Base-by-base conservation (phyloP, 2,797 vertebrate species). In the Sebastes itinus region DNA sequence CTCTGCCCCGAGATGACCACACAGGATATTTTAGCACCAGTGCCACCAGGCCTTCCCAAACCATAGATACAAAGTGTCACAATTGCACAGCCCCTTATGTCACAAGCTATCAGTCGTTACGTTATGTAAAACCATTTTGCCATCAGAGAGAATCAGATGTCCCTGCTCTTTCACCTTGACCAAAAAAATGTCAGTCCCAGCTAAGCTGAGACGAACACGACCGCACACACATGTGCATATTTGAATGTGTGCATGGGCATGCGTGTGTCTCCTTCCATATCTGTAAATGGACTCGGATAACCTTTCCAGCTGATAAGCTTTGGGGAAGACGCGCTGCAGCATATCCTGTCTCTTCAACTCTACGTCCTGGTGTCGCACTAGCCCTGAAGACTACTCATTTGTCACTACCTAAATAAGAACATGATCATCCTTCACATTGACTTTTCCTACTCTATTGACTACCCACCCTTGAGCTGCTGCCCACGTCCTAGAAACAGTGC, bases 41-140 rank as follows among this genome's bases (percentile, higher is more conserved):
- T 35, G 77, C 84, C 78, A 82, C 38, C 56, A 58, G 80, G 69
- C 69, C 49, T 27, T 58, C 63, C 62, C 27, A 67, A 58, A 60
- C 71, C 80, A 28, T 23, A 69, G 59, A 76, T 74, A 46, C 67
- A 75, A 70, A 74, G 62, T 75, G 74, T 79, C 75, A 49, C 68
- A 77, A 65, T 81, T 74, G 66, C 64, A 73, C 55, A 20, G 35
- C 32, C 63, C 25, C 63, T 76, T 62, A 73, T 89, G 88, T 88
- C 85, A 83, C 72, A 85, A 81, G 67, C 77, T 75, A 80, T 83
- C 79, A 84, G 28, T 33, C 54, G 1, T 84, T 81, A 85, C 60
- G 66, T 84, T 88, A 85, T 75, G 63, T 87, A 84, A 92, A 90
- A 85, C 22, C 75, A 61, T 83, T 91, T 84, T 35, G 85, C 77